A percentile compares a stretch with the other conserved stretches of the same genome.
phyloP scores from a whole-genome alignment of 2,113 vertebrate species.

The Glareola pratincola region DNA sequence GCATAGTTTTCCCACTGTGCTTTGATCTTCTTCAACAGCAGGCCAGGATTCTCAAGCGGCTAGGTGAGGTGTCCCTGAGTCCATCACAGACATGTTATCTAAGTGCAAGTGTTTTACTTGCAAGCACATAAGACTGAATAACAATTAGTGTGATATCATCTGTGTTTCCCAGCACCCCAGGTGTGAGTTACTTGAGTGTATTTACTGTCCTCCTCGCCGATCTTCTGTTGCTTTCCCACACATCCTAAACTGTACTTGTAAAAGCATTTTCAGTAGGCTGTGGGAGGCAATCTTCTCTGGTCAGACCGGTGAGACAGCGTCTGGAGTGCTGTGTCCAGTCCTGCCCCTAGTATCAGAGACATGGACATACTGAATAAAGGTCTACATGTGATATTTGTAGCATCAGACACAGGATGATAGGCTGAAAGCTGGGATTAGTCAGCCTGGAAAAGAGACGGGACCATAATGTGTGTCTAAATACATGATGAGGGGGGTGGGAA shows the following conservation, averaged over 20 bases:
- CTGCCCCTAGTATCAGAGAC: not conserved
- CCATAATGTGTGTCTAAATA: not conserved
- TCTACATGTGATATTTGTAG: not conserved
- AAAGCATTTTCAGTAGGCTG: not conserved
- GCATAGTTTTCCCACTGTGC: too few relatives aligned
- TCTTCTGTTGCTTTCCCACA: too few relatives aligned
- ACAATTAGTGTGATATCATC: too few relatives aligned
- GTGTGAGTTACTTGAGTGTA: too few relatives aligned
- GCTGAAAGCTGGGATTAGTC: not conserved
- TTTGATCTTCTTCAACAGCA: too few relatives aligned
- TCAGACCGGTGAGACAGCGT: not conserved
- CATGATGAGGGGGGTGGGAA: fast-evolving
- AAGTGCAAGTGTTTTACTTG: too few relatives aligned
- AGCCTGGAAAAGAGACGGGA: not conserved
- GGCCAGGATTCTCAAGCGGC: too few relatives aligned
- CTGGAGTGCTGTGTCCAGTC: not conserved
- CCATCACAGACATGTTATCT: too few relatives aligned
- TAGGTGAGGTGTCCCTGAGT: too few relatives aligned
- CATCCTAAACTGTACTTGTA: not conserved
- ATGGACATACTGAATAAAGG: not conserved
- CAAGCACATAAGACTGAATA: too few relatives aligned
- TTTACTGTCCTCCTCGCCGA: too few relatives aligned
- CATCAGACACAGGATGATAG: not conserved
- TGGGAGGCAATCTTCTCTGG: not conserved
- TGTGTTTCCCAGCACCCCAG: too few relatives aligned